phyloP scores from a whole-genome alignment of 2,888 invertebrate species.

The Melieria crassipennis region DNA sequence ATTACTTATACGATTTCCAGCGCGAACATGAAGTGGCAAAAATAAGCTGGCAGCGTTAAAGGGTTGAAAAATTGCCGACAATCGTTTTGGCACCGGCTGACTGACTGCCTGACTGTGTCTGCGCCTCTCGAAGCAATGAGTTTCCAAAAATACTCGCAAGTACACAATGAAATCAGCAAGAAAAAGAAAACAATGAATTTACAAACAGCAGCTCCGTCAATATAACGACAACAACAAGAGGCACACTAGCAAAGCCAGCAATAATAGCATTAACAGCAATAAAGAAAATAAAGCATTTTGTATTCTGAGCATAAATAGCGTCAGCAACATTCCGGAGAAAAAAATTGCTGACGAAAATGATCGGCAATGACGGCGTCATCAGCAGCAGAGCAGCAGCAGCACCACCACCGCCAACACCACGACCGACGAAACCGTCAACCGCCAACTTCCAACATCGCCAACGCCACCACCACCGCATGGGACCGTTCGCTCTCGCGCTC shows the following conservation, averaged over 20 bases:
- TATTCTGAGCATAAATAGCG: constrained; percentile 4
- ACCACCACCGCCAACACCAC: no score
- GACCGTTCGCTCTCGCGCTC: neutral
- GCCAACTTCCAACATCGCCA: no score
- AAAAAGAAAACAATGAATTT: neutral
- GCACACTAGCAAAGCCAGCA: neutral
- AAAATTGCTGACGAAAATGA: constrained; percentile 1
- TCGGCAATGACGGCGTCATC: neutral
- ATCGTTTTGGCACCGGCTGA: no score
- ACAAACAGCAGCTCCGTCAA: no score
- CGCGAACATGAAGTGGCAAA: no score
- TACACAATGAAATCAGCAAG: neutral
- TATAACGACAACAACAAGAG: neutral
- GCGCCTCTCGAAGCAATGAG: neutral
- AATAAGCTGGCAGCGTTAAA: no score
- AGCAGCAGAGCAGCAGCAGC: no score
- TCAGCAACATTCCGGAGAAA: neutral
- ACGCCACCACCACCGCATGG: neutral
- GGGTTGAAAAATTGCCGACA: no score
- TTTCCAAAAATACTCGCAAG: neutral
- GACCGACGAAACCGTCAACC: no score
- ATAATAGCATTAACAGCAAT: neutral
- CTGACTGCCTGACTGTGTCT: no score
- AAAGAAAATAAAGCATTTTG: constrained; percentile 3
- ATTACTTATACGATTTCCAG: no score